Conservation (phyloP, 2,797 vertebrate genomes). For the Champsocephalus gunnari region DNA sequence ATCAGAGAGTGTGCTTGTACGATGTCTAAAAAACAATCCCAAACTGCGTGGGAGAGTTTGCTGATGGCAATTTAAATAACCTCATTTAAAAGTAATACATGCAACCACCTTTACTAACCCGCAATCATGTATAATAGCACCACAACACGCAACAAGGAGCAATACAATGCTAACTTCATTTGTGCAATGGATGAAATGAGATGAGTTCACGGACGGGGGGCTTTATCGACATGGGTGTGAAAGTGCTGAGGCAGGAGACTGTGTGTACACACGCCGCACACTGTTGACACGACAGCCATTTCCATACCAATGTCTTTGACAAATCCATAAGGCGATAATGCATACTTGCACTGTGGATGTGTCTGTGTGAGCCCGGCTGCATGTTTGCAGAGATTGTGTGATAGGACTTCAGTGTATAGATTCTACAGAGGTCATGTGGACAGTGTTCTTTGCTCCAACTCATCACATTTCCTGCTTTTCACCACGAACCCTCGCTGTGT, state of each 20-base stretch:
- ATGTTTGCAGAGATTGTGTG: slow-evolving; percentile 59
- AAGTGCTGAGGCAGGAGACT: slow-evolving; percentile 70
- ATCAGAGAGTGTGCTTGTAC: not conserved
- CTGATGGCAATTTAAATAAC: slow-evolving; percentile 13
- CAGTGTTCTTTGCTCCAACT: slow-evolving; percentile 52
- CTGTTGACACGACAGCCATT: slow-evolving; percentile 61
- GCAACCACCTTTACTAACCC: not conserved
- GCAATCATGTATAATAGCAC: slow-evolving; percentile 9
- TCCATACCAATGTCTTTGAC: slow-evolving; percentile 55
- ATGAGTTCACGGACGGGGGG: slow-evolving; percentile 52
- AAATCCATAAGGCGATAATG: slow-evolving; percentile 69
- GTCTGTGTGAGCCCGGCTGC: not conserved
- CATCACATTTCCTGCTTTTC: slow-evolving; percentile 30
- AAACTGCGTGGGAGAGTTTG: not conserved
- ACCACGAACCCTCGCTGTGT: slow-evolving; percentile 1
- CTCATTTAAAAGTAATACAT: slow-evolving; percentile 23
- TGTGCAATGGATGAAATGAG: slow-evolving; percentile 43
- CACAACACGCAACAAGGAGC: slow-evolving; percentile 28
- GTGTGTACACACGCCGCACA: slow-evolving; percentile 28
- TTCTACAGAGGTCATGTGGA: slow-evolving; percentile 66
- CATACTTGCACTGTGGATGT: slow-evolving; percentile 33
- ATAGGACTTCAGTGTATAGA: slow-evolving; percentile 44
- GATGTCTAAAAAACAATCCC: not conserved
- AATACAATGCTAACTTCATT: slow-evolving; percentile 58
- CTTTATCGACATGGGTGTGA: slow-evolving; percentile 50